Evolutionary conservation across 2,888 invertebrate genomes (phyloP), one percentile per base, ranked within the genome.

Genomic region (Meandrusa payeni): DNA sequence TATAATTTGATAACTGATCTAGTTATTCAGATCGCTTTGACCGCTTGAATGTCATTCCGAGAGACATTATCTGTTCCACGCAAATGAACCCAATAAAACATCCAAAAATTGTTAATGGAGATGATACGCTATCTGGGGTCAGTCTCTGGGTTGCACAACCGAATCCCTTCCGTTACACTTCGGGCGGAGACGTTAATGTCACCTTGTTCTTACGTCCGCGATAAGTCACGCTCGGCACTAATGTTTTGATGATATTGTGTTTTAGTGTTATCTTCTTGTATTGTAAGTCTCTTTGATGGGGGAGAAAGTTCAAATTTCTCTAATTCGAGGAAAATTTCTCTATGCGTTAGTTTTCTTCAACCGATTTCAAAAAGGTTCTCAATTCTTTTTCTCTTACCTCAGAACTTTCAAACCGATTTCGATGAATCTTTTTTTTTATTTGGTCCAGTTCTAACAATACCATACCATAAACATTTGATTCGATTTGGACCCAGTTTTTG

Each of bases 11-110:
- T 40, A 40, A 40, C 32, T 32, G 15, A 17, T n/a, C n/a, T n/a
- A n/a, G n/a, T n/a, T n/a, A n/a, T 31, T 15, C 39, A 29, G 13
- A 40, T 19, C 33, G 12, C 13, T 27, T 22, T 20, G 41, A 26
- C 41, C 41, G 34, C 43, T 33, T 52, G 52, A 60, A 66, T 59
- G 64, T 67, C 68, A 66, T 39, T 36, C 17, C 23, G 27, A 12
- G 5, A n/a, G 19, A n/a, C 46, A 48, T 61, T 66, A 71, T 72
- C 61, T 50, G 50, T 57, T 60, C 66, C 74, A 59, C 72, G 72
- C 59, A 75, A 66, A 61, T 64, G 61, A 46, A 54, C 52, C 52
- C 47, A 58, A 63, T 61, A 55, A 59, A 55, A 57, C 52, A 56
- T 50, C 45, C 43, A 53, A 53, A n/a, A 48, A 50, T 37, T 46